These are phyloP conservation scores for Hydropsyche tenuis DNA, from an alignment of 1,140 invertebrate species.

Conservation along the genomic window DNA sequence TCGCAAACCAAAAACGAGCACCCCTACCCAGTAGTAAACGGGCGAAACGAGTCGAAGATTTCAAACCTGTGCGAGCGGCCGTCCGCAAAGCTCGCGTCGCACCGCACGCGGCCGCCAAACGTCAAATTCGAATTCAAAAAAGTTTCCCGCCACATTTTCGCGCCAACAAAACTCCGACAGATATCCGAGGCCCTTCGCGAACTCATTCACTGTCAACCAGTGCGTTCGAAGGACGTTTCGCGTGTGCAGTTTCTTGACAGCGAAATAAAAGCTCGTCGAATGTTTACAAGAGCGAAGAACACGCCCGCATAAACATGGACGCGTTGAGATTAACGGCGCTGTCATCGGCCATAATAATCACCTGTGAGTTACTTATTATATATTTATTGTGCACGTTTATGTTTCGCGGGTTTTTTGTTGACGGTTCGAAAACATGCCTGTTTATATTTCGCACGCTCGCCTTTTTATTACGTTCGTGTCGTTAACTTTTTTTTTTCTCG, in stretches of 20 bases:
- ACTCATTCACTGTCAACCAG: too few relatives aligned
- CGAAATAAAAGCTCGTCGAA: background rate
- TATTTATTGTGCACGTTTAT: background rate
- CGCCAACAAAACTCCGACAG: background rate
- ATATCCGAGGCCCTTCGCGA: too few relatives aligned
- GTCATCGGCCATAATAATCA: background rate
- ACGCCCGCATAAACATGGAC: background rate
- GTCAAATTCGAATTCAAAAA: background rate
- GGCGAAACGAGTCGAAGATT: slow-evolving; percentile 2
- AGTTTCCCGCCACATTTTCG: slow-evolving; percentile 2
- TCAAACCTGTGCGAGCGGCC: slow-evolving; percentile 1
- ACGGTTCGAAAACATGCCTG: background rate
- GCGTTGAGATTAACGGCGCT: slow-evolving; percentile 14
- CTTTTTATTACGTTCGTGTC: background rate
- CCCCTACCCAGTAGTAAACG: slow-evolving; percentile 19
- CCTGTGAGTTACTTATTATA: slow-evolving; percentile 4
- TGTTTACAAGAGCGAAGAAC: background rate
- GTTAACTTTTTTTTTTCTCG: background rate
- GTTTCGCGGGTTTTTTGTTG: background rate
- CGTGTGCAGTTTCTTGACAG: background rate
- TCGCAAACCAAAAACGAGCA: background rate
- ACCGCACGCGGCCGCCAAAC: background rate
- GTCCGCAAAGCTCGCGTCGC: background rate
- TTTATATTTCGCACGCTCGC: slow-evolving; percentile 18
- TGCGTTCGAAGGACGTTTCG: too few relatives aligned